Evolutionary conservation across 2,888 invertebrate species (phyloP), one percentile per base, ranked within the genome.

Genomic region (Macaria notata): DNA sequence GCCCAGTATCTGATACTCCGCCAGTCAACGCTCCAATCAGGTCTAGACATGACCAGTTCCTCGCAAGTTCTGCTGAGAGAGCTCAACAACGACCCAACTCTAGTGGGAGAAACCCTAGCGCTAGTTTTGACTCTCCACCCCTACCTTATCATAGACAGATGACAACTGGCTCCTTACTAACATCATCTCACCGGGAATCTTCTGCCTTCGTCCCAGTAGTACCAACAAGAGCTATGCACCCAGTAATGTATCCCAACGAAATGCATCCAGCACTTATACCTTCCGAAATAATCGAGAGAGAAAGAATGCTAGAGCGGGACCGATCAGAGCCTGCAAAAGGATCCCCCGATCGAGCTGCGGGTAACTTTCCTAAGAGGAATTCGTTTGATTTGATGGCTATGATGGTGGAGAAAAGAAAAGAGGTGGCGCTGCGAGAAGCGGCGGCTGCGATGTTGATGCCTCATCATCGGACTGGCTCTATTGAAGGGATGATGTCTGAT

Each of bases 171-270:
- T 82, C 92, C 42, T 75, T 92, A 9, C 76, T 91, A 9, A 79
- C 84, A 42, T 74, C 85, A 79, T 92, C 94, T 50, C 96, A 95
- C 78, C 93, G 96, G 45, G 96, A 96, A 84, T 94, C 95, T 6
- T 97, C 96, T 9, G 97, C 97, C 1, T 97, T 97, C 82, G 96
- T 97, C 51, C 97, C 97, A 38, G 97, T 97, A 52, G 95, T 97
- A 56, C 97, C 97, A 8, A 95, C 95, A 45, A 92, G 96, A 71
- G 93, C 93, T 56, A 93, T 96, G 72, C 95, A 95, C 64, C 93
- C 95, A 31, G 94, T 95, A 29, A 92, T 95, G 36, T 95, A 95
- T 72, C 93, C 95, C 0, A 93, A 94, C 47, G 95, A 95, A 70
- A 93, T 95, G 81, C 95, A 95, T 71, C 94, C 95, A 39, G 92